These are phyloP conservation scores for Paradoxurus hermaphroditus DNA, from an alignment of 2,113 vertebrate genomes.

Conservation along the genomic window DNA sequence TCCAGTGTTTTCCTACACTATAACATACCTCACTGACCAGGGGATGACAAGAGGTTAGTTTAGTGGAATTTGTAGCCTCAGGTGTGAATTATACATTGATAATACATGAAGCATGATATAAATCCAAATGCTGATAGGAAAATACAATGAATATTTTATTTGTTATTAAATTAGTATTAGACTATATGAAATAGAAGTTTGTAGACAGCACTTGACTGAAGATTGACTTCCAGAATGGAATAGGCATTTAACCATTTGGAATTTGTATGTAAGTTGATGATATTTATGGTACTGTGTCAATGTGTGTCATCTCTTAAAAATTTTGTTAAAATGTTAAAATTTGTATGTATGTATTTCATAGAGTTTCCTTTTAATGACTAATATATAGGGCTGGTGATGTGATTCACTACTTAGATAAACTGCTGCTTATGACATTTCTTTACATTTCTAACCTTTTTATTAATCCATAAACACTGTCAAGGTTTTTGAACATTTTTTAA, in stretches of 20 bases:
- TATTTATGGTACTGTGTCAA: neutral
- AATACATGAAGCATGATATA: neutral
- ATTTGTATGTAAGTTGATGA: neutral
- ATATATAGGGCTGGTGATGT: constrained; percentile 52
- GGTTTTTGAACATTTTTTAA: constrained; percentile 65
- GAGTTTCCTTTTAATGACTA: constrained; percentile 54
- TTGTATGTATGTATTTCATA: constrained; percentile 39
- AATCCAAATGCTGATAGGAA: neutral
- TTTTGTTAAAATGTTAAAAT: constrained; percentile 11
- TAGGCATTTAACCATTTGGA: neutral
- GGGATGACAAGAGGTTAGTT: neutral
- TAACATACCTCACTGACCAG: neutral
- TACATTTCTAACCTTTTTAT: constrained; percentile 71
- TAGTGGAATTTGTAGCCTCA: constrained; percentile 3
- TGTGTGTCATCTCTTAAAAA: constrained; percentile 16
- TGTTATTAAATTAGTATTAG: constrained; percentile 18
- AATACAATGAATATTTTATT: neutral
- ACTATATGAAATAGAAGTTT: neutral
- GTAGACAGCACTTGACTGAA: neutral
- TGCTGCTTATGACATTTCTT: constrained; percentile 81
- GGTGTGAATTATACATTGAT: constrained; percentile 19
- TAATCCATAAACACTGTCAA: constrained; percentile 76
- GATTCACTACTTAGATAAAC: constrained; percentile 73
- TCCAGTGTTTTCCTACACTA: neutral
- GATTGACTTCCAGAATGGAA: neutral